phyloP scores from a whole-genome alignment of 2,113 vertebrate species.

The Boleophthalmus pectinirostris region DNA sequence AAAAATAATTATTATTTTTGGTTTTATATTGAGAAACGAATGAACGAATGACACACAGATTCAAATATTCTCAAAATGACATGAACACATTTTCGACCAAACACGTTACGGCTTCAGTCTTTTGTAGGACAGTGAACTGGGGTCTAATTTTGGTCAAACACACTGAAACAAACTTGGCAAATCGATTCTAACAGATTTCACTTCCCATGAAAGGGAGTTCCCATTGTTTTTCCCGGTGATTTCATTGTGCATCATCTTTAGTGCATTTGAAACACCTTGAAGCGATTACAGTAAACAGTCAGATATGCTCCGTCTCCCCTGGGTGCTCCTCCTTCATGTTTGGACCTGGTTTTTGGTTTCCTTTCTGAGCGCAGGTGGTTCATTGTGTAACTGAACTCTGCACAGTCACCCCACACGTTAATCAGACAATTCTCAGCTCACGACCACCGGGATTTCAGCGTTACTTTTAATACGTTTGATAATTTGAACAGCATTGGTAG shows the following conservation, averaged over 20 bases:
- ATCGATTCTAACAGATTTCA: not conserved
- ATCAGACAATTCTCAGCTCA: conserved; percentile 21
- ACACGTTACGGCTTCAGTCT: too few species aligned
- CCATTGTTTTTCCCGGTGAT: conserved; percentile 4
- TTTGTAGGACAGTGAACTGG: too few species aligned
- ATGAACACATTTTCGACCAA: too few species aligned
- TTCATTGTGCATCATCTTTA: conserved; percentile 5
- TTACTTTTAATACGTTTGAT: not conserved
- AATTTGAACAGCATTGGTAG: too few species aligned
- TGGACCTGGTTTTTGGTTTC: not conserved
- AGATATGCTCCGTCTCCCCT: not conserved
- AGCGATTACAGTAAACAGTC: conserved; percentile 28
- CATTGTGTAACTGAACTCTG: conserved; percentile 34
- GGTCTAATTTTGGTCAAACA: too few species aligned
- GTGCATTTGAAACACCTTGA: conserved; percentile 19
- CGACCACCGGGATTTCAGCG: not conserved
- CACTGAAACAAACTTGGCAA: too few species aligned
- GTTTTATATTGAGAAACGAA: too few species aligned
- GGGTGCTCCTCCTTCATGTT: not conserved
- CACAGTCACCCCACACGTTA: conserved; percentile 34
- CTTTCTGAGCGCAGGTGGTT: conserved; percentile 42
- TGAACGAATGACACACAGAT: too few species aligned
- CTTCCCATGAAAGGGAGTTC: conserved; percentile 35
- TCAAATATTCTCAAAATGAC: too few species aligned
- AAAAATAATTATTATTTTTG: too few species aligned